Percentiles rank a stretch among this genome's conserved stretches.
Conservation (phyloP, 2,113 vertebrate genomes). For the Rana temporaria region DNA sequence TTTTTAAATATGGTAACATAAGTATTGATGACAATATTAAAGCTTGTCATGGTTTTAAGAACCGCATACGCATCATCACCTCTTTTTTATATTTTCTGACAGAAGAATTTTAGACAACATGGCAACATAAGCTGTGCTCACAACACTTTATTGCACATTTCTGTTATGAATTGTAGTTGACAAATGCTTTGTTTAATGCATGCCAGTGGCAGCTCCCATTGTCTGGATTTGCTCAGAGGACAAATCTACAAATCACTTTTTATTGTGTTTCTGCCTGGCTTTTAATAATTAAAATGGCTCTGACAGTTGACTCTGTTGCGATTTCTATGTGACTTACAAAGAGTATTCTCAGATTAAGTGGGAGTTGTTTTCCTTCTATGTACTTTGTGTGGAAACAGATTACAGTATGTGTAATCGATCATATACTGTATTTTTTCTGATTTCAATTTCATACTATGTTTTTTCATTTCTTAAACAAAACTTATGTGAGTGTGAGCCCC, state of each 20-base stretch:
- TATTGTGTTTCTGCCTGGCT: slow-evolving; percentile 26
- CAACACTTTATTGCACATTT: slow-evolving; percentile 11
- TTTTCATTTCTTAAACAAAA: background rate
- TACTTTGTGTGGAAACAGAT: background rate
- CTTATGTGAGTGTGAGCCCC: too few relatives aligned
- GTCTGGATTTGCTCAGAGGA: slow-evolving; percentile 22
- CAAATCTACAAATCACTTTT: slow-evolving; percentile 37
- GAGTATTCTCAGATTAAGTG: background rate
- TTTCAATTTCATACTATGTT: background rate
- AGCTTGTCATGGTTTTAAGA: background rate
- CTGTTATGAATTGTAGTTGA: slow-evolving; percentile 14
- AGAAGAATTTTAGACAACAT: background rate
- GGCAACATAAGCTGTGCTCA: background rate
- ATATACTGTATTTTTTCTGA: background rate
- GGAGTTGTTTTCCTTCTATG: slow-evolving; percentile 9
- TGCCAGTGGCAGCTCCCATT: background rate
- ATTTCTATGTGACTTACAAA: slow-evolving; percentile 21
- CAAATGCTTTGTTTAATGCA: slow-evolving; percentile 22
- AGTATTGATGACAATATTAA: background rate
- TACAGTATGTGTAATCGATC: background rate
- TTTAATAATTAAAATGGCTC: slow-evolving; percentile 31
- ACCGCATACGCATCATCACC: background rate
- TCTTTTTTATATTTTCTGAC: background rate
- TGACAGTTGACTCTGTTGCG: slow-evolving; percentile 34
- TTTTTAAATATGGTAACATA: too few relatives aligned